Percentiles rank a stretch among this genome's conserved stretches.
These are phyloP conservation scores for Heliconius cydno DNA, from an alignment of 2,888 invertebrate genomes.

Conservation along the genomic window DNA sequence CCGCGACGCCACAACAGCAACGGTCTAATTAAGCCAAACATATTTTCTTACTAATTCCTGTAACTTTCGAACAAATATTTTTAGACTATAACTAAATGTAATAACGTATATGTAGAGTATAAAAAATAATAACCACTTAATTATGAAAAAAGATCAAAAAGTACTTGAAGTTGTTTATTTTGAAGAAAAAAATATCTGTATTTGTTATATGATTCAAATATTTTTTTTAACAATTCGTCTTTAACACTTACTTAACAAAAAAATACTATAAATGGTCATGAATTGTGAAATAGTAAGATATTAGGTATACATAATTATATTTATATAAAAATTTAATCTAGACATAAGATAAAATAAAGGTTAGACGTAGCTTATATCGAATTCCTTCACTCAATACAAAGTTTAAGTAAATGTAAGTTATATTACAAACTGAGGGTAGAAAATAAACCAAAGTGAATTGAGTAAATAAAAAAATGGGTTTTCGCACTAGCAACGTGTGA, in stretches of 20 bases:
- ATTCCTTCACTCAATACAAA: neutral
- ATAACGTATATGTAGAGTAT: too few relatives aligned
- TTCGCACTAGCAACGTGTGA: constrained; percentile 58
- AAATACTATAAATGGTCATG: neutral
- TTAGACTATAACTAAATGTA: neutral
- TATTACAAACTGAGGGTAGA: constrained; percentile 9
- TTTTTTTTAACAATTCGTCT: neutral
- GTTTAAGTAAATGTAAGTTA: neutral
- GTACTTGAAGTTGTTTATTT: neutral
- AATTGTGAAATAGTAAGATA: constrained; percentile 21
- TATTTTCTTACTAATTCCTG: neutral
- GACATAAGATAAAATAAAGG: constrained; percentile 21
- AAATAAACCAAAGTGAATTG: constrained; percentile 11
- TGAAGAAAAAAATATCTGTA: neutral
- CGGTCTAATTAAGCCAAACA: too few relatives aligned
- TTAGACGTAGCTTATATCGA: neutral
- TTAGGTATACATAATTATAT: constrained; percentile 16
- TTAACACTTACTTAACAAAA: neutral
- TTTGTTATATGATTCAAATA: neutral
- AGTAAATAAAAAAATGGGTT: neutral
- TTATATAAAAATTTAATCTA: constrained; percentile 19
- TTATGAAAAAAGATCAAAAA: neutral
- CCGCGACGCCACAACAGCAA: too few relatives aligned
- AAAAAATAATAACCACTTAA: neutral
- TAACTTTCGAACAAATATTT: neutral